Base-by-base conservation (phyloP, 2,113 vertebrate genomes). In the Calypte anna region DNA sequence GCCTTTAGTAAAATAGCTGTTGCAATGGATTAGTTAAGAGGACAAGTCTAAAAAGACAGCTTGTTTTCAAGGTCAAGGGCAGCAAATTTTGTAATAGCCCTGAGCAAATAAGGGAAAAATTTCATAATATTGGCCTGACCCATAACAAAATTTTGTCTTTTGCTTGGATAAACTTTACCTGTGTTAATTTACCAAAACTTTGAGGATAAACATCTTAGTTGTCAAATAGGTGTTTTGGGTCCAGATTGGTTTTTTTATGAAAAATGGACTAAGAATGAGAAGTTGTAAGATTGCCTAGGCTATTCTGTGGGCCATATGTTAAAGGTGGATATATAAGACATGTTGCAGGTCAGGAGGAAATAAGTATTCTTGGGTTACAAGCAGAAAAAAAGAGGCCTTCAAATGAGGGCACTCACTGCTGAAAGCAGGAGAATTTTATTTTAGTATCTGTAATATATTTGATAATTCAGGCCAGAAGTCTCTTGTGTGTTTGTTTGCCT, bases 341-440 rank as follows among this genome's bases (percentile, higher is more conserved):
- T 67, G 59, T 51, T 84, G 61, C 31, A 38, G 31, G 31, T 57
- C 44, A 59, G 40, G 57, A 74, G n/a, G 40, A 58, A 81, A 2
- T 59, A 82, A 50, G 28, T 87, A 13, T 90, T 86, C 24, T 44
- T 74, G 63, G 25, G 54, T 85, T 92, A 66, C 18, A 64, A 46
- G 44, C 73, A 54, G 11, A 55, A 44, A 67, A 64, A 76, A 86
- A 62, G 20, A 23, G 58, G 28, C n/a, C 22, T 66, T 95, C 48
- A 76, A 95, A 94, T 73, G 74, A 87, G 94, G 84, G 8, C 90
- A 91, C 4, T 86, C 28, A 20, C 13, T 91, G 40, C 59, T 94
- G 82, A 91, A 61, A 86, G 55, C 40, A 73, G 76, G 59, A 86
- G 72, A 70, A 40, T 84, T 87, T 89, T 91, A 95, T 94, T 94